These are phyloP conservation scores for Neotoma lepida DNA, from an alignment of 2,113 vertebrate species.

Conservation along the genomic window DNA sequence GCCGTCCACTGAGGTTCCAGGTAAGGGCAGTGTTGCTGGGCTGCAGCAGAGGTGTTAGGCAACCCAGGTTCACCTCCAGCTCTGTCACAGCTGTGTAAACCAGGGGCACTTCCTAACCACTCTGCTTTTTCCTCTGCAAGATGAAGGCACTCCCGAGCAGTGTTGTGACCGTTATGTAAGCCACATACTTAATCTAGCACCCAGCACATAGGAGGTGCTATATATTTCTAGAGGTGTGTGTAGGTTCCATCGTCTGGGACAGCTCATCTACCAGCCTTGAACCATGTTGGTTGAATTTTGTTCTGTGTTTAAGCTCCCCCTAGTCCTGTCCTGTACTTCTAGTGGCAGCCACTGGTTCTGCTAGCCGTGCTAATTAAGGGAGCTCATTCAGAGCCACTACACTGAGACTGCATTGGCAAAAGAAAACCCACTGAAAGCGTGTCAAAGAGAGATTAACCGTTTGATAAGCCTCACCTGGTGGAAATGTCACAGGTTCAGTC, in stretches of 20 bases:
- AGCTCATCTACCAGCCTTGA: neutral
- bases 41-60: neutral
- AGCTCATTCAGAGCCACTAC: constrained; percentile 41
- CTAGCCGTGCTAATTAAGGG: constrained; percentile 62
- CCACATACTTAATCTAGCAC: neutral
- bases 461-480: constrained; percentile 44
- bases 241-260: neutral
- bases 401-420: constrained; percentile 47
- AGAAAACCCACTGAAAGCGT: constrained; percentile 45
- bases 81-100: neutral
- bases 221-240: neutral
- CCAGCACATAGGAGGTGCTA: neutral
- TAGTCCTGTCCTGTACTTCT: neutral
- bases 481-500: constrained; percentile 68
- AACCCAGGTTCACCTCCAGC: neutral
- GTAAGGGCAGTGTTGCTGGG: neutral
- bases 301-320: neutral
- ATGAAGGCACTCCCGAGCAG: neutral
- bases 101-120: neutral
- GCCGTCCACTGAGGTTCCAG: neutral
- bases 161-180: neutral
- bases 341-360: neutral
- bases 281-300: neutral
- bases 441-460: constrained; percentile 62
- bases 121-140: constrained; percentile 1